These are phyloP conservation scores for Crotalus horridus DNA, from an alignment of 2,113 vertebrate genomes.

Conservation along the genomic window DNA sequence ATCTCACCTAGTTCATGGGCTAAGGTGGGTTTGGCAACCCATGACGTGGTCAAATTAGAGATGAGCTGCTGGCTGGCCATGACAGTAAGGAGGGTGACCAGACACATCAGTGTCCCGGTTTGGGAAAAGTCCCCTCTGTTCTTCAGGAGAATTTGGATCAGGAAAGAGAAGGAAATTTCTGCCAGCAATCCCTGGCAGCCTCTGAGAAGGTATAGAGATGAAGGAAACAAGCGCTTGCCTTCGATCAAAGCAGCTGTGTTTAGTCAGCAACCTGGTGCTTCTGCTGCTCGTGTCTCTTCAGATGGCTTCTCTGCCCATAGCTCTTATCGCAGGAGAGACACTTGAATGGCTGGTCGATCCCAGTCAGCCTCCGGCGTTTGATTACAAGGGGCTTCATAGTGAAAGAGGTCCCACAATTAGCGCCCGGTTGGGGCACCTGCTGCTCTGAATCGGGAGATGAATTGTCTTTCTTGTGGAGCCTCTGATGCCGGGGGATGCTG, in stretches of 20 bases:
- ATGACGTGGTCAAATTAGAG: background rate
- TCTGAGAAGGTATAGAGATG: too few species aligned
- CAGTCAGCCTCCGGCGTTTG: background rate
- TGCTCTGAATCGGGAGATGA: background rate
- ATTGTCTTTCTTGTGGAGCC: background rate
- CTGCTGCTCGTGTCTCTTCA: background rate
- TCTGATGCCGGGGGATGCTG: background rate
- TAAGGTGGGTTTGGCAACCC: background rate
- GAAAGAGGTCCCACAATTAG: background rate
- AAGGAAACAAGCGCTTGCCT: background rate
- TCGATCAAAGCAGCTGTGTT: background rate
- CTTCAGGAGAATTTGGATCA: background rate
- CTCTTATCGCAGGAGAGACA: background rate
- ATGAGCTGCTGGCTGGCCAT: background rate
- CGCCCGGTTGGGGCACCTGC: background rate
- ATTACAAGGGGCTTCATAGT: accelerated
- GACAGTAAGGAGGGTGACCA: background rate
- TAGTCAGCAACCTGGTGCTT: accelerated
- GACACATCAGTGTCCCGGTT: background rate
- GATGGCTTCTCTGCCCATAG: background rate
- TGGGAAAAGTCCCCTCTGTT: background rate
- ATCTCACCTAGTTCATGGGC: background rate
- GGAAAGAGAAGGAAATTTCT: background rate
- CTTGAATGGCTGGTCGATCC: background rate
- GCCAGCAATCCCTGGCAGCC: background rate